Conservation (phyloP, 1,140 invertebrate genomes). For the Platorchestia sp. region DNA sequence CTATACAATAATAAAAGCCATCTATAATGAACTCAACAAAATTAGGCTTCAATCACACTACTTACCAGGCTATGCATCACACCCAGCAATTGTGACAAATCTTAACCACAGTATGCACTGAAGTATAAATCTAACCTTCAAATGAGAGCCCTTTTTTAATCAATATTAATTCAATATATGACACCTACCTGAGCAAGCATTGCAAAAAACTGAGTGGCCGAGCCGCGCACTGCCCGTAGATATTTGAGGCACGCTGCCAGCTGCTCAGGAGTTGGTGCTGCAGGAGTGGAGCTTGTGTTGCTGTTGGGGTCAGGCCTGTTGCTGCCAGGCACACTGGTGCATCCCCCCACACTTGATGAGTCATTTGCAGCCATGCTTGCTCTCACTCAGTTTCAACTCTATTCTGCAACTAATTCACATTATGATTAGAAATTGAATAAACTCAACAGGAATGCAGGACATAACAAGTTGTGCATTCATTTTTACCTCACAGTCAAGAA, state of each 20-base stretch:
- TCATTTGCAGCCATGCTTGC: neutral
- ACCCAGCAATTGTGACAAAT: too few species aligned
- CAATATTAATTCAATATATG: neutral
- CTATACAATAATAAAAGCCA: too few species aligned
- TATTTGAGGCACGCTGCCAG: conserved; percentile 21
- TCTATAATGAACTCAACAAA: too few species aligned
- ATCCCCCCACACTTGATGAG: neutral
- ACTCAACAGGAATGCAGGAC: too few species aligned
- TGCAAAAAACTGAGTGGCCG: conserved; percentile 20
- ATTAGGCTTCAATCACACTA: too few species aligned
- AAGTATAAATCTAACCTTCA: too few species aligned
- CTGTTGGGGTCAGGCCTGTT: conserved; percentile 46
- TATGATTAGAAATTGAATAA: neutral
- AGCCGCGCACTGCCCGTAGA: neutral
- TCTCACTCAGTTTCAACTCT: neutral
- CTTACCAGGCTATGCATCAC: too few species aligned
- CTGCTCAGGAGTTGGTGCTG: neutral
- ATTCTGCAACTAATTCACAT: neutral
- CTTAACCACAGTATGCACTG: too few species aligned
- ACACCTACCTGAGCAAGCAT: neutral
- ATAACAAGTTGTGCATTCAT: too few species aligned
- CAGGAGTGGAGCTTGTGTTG: neutral
- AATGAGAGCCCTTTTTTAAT: too few species aligned
- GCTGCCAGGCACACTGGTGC: conserved; percentile 9
- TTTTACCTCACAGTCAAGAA: too few species aligned